Percentiles rank a stretch among this genome's conserved stretches.
phyloP scores from a whole-genome alignment of 2,797 vertebrate species.

The Perdix hodgsoniae region DNA sequence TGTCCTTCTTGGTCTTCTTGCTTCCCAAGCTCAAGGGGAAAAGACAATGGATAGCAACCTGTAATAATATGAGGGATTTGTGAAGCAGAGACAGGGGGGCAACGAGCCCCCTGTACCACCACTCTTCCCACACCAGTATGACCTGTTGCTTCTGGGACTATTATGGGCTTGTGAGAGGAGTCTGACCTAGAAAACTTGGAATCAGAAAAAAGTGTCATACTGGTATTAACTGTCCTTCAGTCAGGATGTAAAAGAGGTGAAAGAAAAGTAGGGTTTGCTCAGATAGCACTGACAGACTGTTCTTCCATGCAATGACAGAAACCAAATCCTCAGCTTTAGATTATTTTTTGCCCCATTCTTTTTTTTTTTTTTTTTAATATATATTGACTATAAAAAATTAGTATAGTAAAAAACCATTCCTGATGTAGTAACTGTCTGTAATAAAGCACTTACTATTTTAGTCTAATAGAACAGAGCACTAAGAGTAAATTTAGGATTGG shows the following conservation, averaged over 20 bases:
- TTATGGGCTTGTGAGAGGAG: not conserved
- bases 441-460: not conserved
- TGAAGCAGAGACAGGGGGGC: not conserved
- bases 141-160: not conserved
- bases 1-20: not conserved
- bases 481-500: not conserved
- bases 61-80: not conserved
- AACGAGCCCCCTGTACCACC: not conserved
- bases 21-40: not conserved
- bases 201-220: not conserved
- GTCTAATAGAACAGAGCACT: not conserved
- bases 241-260: not conserved
- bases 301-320: not conserved
- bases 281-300: not conserved
- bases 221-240: not conserved
- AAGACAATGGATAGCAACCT: not conserved
- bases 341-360: not conserved
- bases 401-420: not conserved
- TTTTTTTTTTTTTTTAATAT: not conserved
- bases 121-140: fast-evolving
- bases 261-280: not conserved
- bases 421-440: not conserved
- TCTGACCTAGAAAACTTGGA: not conserved
- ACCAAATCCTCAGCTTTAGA: not conserved
- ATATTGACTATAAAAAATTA: not conserved